phyloP scores from a whole-genome alignment of 2,888 invertebrate species.

The Frankliniella intonsa region DNA sequence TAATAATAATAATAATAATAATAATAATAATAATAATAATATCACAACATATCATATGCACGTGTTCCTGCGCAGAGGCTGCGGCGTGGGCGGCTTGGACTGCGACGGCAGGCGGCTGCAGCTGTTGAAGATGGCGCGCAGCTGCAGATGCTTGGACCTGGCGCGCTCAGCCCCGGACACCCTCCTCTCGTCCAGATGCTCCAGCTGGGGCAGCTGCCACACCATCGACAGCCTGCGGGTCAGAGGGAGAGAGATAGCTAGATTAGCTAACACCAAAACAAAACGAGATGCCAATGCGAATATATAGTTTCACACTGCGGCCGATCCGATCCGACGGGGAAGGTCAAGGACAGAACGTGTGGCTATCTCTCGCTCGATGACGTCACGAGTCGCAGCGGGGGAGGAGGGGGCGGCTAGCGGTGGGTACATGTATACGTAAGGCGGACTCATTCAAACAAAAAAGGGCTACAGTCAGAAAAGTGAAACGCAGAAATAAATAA shows the following conservation, averaged over 20 bases:
- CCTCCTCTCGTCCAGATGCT: not conserved
- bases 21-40: slow-evolving; percentile 1
- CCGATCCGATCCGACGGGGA: too few relatives aligned
- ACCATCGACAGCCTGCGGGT: slow-evolving; percentile 12
- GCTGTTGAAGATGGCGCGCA: slow-evolving; percentile 11
- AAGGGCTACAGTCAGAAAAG: too few relatives aligned
- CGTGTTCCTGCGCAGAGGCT: not conserved
- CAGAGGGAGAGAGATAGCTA: not conserved
- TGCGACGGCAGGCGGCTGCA: not conserved
- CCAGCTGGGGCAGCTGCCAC: slow-evolving; percentile 21
- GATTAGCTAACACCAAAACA: too few relatives aligned
- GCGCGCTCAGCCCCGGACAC: slow-evolving; percentile 8
- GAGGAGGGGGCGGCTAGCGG: too few relatives aligned
- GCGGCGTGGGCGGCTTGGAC: not conserved
- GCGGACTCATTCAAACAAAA: too few relatives aligned
- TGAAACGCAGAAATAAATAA: too few relatives aligned
- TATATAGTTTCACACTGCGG: too few relatives aligned
- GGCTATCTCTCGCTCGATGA: too few relatives aligned
- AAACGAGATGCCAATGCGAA: too few relatives aligned
- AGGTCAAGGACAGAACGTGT: too few relatives aligned
- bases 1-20: not conserved
- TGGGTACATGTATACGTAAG: too few relatives aligned
- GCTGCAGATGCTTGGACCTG: slow-evolving; percentile 13
- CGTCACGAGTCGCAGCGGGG: too few relatives aligned
- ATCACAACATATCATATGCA: not conserved